Conservation (phyloP, 2,797 vertebrate species). For the Brachyalestes nurse region DNA sequence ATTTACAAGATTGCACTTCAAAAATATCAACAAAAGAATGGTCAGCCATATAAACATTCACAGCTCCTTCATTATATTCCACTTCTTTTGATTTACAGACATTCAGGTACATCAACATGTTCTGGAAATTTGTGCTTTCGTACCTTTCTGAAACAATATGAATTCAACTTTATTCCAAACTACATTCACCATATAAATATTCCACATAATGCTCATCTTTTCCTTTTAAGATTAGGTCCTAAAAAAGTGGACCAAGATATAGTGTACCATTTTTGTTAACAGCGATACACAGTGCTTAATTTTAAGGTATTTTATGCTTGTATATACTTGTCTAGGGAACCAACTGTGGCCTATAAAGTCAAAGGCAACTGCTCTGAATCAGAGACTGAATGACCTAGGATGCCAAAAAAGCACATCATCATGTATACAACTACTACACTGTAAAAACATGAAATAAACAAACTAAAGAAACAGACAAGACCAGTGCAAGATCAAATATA, state of each 20-base stretch:
- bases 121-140: slow-evolving; percentile 37
- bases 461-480: slow-evolving; percentile 37
- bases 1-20: slow-evolving; percentile 88
- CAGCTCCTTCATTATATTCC: slow-evolving; percentile 69
- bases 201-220: slow-evolving; percentile 6
- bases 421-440: neutral
- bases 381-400: slow-evolving; percentile 23
- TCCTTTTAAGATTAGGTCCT: slow-evolving; percentile 5
- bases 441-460: slow-evolving; percentile 19
- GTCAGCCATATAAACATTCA: slow-evolving; percentile 63
- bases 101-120: slow-evolving; percentile 27
- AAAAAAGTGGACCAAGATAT: slow-evolving; percentile 37
- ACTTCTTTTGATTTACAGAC: slow-evolving; percentile 46
- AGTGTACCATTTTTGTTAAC: slow-evolving; percentile 30
- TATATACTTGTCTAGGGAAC: slow-evolving; percentile 25
- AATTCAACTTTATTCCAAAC: neutral
- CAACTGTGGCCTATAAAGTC: slow-evolving; percentile 32
- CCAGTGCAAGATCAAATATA: slow-evolving; percentile 25
- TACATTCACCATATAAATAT: neutral
- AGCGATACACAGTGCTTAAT: slow-evolving; percentile 32
- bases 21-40: slow-evolving; percentile 54
- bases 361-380: slow-evolving; percentile 34
- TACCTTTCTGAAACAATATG: slow-evolving; percentile 28
- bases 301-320: slow-evolving; percentile 12
- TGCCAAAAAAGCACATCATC: slow-evolving; percentile 14